Conservation (phyloP, 2,797 vertebrate species). For the Pantherophis alleghaniensis region DNA sequence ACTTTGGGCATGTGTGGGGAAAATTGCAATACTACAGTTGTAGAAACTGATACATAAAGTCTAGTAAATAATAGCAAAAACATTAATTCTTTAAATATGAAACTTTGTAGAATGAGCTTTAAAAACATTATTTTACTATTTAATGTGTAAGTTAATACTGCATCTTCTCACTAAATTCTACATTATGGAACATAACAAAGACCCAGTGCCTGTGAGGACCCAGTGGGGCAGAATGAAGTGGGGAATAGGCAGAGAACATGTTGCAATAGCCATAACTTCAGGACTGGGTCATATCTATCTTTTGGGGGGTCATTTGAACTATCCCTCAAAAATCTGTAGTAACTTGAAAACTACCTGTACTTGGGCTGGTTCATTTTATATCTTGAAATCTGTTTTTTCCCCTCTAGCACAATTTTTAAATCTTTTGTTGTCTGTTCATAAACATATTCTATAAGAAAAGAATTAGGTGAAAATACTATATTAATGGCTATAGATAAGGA, state of each 20-base stretch:
- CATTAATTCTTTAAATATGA: neutral
- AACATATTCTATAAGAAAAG: neutral
- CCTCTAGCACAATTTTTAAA: neutral
- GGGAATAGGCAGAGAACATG: neutral
- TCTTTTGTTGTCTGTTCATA: neutral
- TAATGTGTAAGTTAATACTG: neutral
- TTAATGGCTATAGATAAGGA: neutral
- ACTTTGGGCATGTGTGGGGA: neutral
- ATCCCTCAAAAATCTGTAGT: neutral
- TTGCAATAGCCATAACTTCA: neutral
- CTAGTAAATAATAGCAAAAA: neutral
- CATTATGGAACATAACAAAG: neutral
- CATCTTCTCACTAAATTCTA: neutral
- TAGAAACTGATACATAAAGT: neutral
- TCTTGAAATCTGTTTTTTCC: neutral
- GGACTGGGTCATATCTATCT: neutral
- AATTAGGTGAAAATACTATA: neutral
- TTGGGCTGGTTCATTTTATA: neutral
- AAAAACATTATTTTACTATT: neutral
- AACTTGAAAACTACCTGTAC: neutral
- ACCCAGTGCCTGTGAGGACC: neutral
- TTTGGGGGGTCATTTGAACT: neutral
- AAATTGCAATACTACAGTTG: neutral
- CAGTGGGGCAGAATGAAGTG: neutral
- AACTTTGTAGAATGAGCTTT: neutral